These are phyloP conservation scores for Luidia sarsii DNA, from an alignment of 53 echinoderm and acorn worm species.

Conservation along the genomic window DNA sequence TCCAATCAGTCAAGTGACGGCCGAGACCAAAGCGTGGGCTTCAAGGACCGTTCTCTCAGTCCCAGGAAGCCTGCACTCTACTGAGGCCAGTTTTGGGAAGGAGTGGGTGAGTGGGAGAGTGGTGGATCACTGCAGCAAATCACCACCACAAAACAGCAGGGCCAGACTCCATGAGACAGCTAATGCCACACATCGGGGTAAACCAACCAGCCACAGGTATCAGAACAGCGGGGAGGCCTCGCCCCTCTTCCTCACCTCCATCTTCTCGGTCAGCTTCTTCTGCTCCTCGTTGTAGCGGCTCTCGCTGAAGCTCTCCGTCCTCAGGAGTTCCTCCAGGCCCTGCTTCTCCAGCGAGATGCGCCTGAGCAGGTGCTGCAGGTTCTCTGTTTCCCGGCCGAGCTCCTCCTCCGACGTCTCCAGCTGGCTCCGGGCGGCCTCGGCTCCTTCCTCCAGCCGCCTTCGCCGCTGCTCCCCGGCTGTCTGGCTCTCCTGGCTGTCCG, in stretches of 20 bases:
- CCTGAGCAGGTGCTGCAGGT: slow-evolving; percentile 53
- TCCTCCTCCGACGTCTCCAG: slow-evolving; percentile 52
- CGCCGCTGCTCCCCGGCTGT: slow-evolving; percentile 51
- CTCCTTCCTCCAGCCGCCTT: slow-evolving; percentile 33
- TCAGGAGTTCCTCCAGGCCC: slow-evolving; percentile 70
- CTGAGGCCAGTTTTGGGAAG: too few relatives aligned
- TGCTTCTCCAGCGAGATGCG: slow-evolving; percentile 56
- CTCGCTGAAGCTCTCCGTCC: slow-evolving; percentile 80
- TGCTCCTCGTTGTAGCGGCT: slow-evolving; percentile 72
- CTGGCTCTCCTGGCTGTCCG: slow-evolving; percentile 16
- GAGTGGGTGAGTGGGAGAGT: too few relatives aligned
- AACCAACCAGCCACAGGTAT: too few relatives aligned
- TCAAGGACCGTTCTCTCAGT: too few relatives aligned
- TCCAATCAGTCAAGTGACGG: too few relatives aligned
- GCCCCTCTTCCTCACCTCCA: slow-evolving; percentile 62
- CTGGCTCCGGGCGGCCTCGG: slow-evolving; percentile 39
- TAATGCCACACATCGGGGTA: too few relatives aligned
- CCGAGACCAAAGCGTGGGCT: too few relatives aligned
- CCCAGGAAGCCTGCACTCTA: too few relatives aligned
- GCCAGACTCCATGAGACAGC: too few relatives aligned
- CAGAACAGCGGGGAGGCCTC: too few relatives aligned
- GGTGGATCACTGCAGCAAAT: too few relatives aligned
- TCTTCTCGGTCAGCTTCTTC: slow-evolving; percentile 69
- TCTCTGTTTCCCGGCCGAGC: slow-evolving; percentile 30
- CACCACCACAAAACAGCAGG: too few relatives aligned